Evolutionary conservation across 2,888 invertebrate species (phyloP).

Genomic region (Machimus atricapillus): DNA sequence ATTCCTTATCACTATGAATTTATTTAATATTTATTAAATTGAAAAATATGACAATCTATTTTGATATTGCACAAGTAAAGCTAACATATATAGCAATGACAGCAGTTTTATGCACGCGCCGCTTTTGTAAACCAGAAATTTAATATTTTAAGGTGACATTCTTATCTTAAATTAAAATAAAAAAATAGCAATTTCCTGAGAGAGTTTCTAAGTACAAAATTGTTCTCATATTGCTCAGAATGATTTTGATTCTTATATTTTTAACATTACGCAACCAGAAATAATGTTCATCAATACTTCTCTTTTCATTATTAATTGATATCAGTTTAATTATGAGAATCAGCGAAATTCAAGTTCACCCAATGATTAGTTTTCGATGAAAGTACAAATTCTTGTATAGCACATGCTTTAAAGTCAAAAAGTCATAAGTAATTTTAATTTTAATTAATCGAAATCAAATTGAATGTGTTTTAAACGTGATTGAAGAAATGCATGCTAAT

Average conservation of each 20-base stretch:
- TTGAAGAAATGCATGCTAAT: not conserved
- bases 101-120: not conserved
- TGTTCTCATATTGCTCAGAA: not conserved
- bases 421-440: not conserved
- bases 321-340: not conserved
- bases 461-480: not conserved
- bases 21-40: not conserved
- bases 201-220: not conserved
- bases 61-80: not conserved
- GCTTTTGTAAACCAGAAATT: not conserved
- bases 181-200: not conserved
- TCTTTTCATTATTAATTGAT: not conserved
- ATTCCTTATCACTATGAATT: not conserved
- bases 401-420: not conserved
- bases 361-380: not conserved
- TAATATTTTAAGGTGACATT: not conserved
- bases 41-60: not conserved
- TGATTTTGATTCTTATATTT: not conserved
- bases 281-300: not conserved
- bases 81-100: not conserved
- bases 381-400: not conserved
- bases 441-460: not conserved
- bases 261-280: not conserved
- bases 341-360: not conserved
- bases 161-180: not conserved